phyloP scores from a whole-genome alignment of 2,888 invertebrate genomes.

The Megalurothrips usitatus region DNA sequence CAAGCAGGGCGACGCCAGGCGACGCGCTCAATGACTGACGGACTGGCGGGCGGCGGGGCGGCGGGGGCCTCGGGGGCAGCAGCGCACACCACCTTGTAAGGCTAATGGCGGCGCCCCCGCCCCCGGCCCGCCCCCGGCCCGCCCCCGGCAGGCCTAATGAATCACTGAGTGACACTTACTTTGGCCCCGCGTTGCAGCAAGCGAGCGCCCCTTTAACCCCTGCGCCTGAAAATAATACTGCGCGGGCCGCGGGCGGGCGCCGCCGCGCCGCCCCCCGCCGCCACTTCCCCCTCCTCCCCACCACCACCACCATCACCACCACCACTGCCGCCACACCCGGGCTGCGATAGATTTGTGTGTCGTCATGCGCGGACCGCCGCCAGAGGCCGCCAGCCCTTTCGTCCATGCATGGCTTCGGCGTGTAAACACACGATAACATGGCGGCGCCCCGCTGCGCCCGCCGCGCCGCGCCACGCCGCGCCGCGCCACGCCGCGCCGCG shows the following conservation, averaged over 20 bases:
- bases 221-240: neutral
- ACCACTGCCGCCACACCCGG: neutral
- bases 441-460: neutral
- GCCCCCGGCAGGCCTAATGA: slow-evolving; percentile 10
- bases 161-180: slow-evolving; percentile 12
- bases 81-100: neutral
- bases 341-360: neutral
- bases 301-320: neutral
- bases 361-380: no score
- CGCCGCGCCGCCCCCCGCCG: neutral
- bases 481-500: neutral
- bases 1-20: neutral
- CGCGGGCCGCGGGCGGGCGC: neutral
- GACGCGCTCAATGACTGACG: neutral
- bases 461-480: neutral
- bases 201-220: neutral
- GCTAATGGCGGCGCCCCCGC: neutral
- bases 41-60: neutral
- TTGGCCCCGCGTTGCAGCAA: no score
- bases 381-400: no score
- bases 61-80: neutral
- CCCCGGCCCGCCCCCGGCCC: neutral
- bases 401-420: neutral
- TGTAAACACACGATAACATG: neutral
- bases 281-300: neutral